Evolutionary conservation across 1,140 invertebrate species (phyloP).

Genomic region (Callitettix versicolor): DNA sequence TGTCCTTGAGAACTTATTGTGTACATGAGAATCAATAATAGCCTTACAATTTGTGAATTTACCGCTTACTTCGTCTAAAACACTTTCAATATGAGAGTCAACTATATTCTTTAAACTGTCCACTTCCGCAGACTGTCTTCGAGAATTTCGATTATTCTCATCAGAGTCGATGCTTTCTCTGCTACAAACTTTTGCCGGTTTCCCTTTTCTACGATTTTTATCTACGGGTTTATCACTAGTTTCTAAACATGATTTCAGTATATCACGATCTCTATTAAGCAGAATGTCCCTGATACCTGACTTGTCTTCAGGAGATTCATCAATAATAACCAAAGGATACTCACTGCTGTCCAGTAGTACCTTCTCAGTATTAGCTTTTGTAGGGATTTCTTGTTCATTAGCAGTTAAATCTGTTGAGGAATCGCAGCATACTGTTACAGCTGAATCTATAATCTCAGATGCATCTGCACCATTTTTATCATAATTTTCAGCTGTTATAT

Average conservation of each 20-base stretch:
- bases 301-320: constrained; percentile 9
- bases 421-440: too few species aligned
- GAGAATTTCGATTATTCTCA: too few species aligned
- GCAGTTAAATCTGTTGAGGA: not conserved
- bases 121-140: too few species aligned
- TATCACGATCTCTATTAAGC: too few species aligned
- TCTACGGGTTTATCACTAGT: not conserved
- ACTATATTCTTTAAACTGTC: too few species aligned
- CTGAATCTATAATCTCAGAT: too few species aligned
- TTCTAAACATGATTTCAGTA: not conserved
- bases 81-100: too few species aligned
- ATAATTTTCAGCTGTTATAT: not conserved
- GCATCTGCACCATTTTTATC: not conserved
- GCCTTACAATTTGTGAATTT: too few species aligned
- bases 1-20: not conserved
- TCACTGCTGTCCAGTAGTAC: constrained; percentile 2
- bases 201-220: constrained; percentile 9
- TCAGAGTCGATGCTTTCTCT: not conserved
- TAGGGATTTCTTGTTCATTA: not conserved
- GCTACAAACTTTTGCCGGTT: constrained; percentile 2
- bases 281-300: too few species aligned
- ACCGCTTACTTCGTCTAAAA: not conserved
- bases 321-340: constrained; percentile 6
- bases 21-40: not conserved
- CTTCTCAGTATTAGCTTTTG: not conserved